Evolutionary conservation across 2,888 invertebrate genomes (phyloP).

Genomic region (Phalangium opilio): DNA sequence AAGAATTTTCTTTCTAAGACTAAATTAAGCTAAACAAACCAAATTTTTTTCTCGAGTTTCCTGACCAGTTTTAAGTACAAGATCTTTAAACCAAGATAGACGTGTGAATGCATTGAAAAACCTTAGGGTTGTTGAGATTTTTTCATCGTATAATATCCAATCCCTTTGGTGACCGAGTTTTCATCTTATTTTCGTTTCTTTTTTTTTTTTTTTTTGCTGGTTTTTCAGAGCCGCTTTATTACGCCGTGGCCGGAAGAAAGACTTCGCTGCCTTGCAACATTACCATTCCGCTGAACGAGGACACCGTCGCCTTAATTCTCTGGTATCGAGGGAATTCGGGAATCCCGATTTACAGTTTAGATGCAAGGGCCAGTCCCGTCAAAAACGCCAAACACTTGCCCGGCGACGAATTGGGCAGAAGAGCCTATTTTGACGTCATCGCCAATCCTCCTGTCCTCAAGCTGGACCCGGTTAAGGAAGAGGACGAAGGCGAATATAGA

Average conservation of each 20-base stretch:
- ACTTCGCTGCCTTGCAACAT: slow-evolving; percentile 16
- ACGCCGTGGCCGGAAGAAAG: slow-evolving; percentile 14
- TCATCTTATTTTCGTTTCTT: too few relatives aligned
- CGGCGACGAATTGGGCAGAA: slow-evolving; percentile 9
- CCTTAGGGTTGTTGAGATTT: too few relatives aligned
- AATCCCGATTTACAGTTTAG: slow-evolving; percentile 16
- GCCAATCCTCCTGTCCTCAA: slow-evolving; percentile 11
- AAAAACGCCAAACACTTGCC: slow-evolving; percentile 16
- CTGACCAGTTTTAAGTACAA: too few relatives aligned
- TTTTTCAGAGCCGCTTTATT: slow-evolving; percentile 1
- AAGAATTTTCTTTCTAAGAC: too few relatives aligned
- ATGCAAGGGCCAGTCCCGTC: slow-evolving; percentile 12
- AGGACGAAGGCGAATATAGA: slow-evolving; percentile 13
- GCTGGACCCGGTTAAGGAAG: slow-evolving; percentile 12
- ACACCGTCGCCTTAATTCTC: slow-evolving; percentile 12
- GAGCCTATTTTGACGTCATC: slow-evolving; percentile 12
- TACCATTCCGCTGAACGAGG: slow-evolving; percentile 11
- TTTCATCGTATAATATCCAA: too few relatives aligned
- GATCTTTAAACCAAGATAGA: too few relatives aligned
- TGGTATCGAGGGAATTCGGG: slow-evolving; percentile 17
- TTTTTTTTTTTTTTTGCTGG: too few relatives aligned
- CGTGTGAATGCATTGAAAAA: too few relatives aligned
- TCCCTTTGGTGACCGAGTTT: too few relatives aligned
- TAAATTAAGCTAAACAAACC: too few relatives aligned
- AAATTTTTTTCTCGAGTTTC: too few relatives aligned